Evolutionary conservation across 2,888 invertebrate species (phyloP).

Genomic region (Melieria omissa): DNA sequence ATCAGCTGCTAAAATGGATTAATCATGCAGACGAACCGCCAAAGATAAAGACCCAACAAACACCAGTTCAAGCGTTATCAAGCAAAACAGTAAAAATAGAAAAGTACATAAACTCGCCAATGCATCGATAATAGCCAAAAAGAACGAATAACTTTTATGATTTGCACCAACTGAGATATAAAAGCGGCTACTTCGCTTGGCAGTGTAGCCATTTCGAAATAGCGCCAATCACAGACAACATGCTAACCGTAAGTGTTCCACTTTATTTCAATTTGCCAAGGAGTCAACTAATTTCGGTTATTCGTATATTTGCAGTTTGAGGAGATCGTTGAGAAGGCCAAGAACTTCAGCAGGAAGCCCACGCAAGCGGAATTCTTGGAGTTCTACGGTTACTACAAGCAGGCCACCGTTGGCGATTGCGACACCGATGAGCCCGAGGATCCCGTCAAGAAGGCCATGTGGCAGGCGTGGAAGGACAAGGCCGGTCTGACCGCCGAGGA

Average conservation of each 20-base stretch:
- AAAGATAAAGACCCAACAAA: no score
- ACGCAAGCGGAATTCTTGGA: constrained; percentile 83
- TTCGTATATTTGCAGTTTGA: constrained; percentile 71
- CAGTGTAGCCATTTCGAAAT: no score
- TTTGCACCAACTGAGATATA: no score
- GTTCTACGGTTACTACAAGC: constrained; percentile 86
- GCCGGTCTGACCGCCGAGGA: constrained; percentile 82
- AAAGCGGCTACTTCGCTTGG: no score
- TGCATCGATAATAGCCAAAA: no score
- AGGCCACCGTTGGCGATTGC: constrained; percentile 82
- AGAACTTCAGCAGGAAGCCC: constrained; percentile 78
- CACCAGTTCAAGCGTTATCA: no score
- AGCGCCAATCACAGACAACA: constrained; percentile 39
- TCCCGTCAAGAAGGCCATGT: constrained; percentile 89
- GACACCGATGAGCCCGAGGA: constrained; percentile 89
- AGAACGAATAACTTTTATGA: no score
- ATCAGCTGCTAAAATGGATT: no score
- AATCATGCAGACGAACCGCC: no score
- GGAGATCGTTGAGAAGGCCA: constrained; percentile 78
- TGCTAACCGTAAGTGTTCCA: constrained; percentile 55
- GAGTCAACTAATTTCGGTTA: background rate
- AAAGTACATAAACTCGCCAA: no score
- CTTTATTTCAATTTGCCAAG: background rate
- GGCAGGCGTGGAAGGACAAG: constrained; percentile 88
- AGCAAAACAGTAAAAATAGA: no score